These are phyloP conservation scores for Calephelis virginiensis DNA, from an alignment of 1,140 invertebrate genomes.

Conservation along the genomic window DNA sequence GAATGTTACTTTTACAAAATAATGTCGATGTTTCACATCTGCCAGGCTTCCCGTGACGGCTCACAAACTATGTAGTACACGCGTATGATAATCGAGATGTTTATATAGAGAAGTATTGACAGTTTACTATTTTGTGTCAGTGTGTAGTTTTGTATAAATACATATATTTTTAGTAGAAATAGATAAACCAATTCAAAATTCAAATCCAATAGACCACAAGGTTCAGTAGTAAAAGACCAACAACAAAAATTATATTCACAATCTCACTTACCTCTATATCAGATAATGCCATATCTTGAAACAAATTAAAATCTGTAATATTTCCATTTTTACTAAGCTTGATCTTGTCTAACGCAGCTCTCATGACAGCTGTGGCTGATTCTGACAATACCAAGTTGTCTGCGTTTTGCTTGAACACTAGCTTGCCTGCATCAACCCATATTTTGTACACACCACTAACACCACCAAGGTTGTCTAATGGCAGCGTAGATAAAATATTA, in stretches of 20 bases:
- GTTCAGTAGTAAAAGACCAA: background rate
- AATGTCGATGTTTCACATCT: no score
- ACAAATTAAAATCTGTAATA: constrained; percentile 53
- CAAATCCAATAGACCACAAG: background rate
- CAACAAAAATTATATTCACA: constrained; percentile 13
- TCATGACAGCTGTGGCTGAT: constrained; percentile 82
- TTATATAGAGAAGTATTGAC: no score
- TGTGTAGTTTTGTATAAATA: no score
- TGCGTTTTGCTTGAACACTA: constrained; percentile 77
- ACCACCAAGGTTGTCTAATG: constrained; percentile 81
- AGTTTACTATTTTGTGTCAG: no score
- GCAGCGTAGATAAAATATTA: constrained; percentile 82
- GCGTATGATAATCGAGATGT: no score
- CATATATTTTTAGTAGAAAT: no score
- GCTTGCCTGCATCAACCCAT: constrained; percentile 79
- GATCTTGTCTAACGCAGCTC: constrained; percentile 80
- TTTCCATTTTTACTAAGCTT: constrained; percentile 58
- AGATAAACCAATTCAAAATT: background rate
- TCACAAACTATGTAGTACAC: no score
- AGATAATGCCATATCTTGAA: constrained; percentile 62
- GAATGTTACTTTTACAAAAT: no score
- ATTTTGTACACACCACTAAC: constrained; percentile 75
- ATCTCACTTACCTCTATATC: constrained; percentile 66
- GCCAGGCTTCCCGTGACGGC: no score
- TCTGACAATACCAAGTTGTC: constrained; percentile 80